Conservation (phyloP, 2,797 vertebrate species). For the Xiphophorus birchmanni region DNA sequence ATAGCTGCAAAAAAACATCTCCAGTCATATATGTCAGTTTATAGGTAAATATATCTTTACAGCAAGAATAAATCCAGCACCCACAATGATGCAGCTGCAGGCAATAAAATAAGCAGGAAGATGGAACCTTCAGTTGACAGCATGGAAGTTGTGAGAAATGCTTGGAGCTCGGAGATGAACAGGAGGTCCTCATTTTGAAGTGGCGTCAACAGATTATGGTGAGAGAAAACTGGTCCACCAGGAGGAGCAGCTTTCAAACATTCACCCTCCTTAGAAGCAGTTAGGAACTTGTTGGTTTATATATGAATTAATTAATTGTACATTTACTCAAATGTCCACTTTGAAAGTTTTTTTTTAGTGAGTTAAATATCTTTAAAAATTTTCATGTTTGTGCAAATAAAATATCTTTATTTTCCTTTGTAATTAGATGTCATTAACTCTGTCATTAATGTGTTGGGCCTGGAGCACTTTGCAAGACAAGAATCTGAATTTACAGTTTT, state of each 20-base stretch:
- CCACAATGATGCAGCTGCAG: conserved; percentile 14
- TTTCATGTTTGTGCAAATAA: not conserved
- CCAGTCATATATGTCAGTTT: conserved; percentile 76
- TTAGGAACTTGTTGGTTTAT: not conserved
- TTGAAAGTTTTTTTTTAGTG: not conserved
- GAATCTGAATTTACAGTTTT: not conserved
- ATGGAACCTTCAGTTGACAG: conserved; percentile 38
- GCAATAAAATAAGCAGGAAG: conserved; percentile 31
- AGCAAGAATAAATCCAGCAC: conserved; percentile 63
- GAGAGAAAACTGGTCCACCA: conserved; percentile 20
- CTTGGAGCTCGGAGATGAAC: conserved; percentile 21
- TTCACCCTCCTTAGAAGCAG: conserved; percentile 10
- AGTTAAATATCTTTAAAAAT: not conserved
- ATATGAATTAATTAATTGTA: not conserved
- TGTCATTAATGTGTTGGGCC: not conserved
- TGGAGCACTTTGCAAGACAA: not conserved
- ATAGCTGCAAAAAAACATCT: conserved; percentile 60
- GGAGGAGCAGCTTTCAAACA: conserved; percentile 16
- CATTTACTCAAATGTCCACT: conserved; percentile 16
- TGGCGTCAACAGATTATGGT: conserved; percentile 11
- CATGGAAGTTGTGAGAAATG: conserved; percentile 21
- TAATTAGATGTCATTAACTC: not conserved
- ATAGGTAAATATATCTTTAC: conserved; percentile 78
- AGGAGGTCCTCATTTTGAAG: conserved; percentile 28
- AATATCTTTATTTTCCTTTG: not conserved